Evolutionary conservation across 2,113 vertebrate species (phyloP).

Genomic region (rabbit (Oryctolagus cuniculus)): mOryCun1.1 NC_091438.1:95902001-95902500

Average conservation of each 20-base stretch:
- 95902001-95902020: neutral
- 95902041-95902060: neutral
- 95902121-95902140: conserved; percentile 62
- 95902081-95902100: neutral
- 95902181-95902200: conserved; percentile 81
- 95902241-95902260: conserved; percentile 84
- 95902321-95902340: conserved; percentile 80
- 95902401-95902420: conserved; percentile 91
- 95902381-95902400: conserved; percentile 85
- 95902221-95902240: conserved; percentile 78
- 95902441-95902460: conserved; percentile 84
- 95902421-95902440: conserved; percentile 88
- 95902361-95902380: conserved; percentile 81
- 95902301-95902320: conserved; percentile 79
- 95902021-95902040: neutral
- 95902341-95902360: conserved; percentile 79
- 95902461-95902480: conserved; percentile 84
- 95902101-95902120: conserved; percentile 38
- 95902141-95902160: conserved; percentile 75
- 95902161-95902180: conserved; percentile 78
- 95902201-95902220: conserved; percentile 80
- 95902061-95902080: conserved; percentile 65
- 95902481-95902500: conserved; percentile 80
- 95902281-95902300: conserved; percentile 82
- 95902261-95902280: conserved; percentile 82